Base-by-base conservation (phyloP, 2,888 invertebrate genomes). In the Lithosia quadra region DNA sequence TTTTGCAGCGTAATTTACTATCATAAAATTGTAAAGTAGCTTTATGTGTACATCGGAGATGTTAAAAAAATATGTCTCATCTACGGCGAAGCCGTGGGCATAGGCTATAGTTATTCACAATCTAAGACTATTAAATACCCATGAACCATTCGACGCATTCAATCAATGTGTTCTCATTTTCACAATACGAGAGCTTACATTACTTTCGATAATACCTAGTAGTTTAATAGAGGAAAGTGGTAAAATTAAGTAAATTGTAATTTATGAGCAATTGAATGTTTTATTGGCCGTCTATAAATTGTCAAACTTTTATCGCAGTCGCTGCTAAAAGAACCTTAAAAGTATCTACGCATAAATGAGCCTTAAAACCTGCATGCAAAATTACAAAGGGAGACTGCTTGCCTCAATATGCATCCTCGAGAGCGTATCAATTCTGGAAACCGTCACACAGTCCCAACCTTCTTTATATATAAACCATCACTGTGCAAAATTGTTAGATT, bases 341-440 rank as follows among this genome's bases (percentile, higher is more conserved):
- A 53, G 33, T 24, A n/a, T 57, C 34, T 56, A 5, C 64, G 39
- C 36, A 36, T 64, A 57, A 56, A 57, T 64, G 64, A 64, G 64
- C 56, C 64, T 34, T 59, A 66, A 21, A 56, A 72, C 73, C 74
- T 67, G 72, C 88, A 89, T 90, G 90, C 90, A 90, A 85, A 89
- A 86, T 86, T 86, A 89, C 84, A 79, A 84, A 81, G 80, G 82
- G 88, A 89, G 88, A 92, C 91, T 78, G 89, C 94, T 94, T 94
- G 95, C 95, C 95, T 94, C 94, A 88, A 91, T 94, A 94, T 94
- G 94, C 94, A 94, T 95, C 95, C 95, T 94, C 91, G 90, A 89
- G 88, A 90, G 82, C 87, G 86, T 82, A 86, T 79, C 84, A 79
- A 77, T 78, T 84, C 89, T 81, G 86, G 86, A 84, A 84, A 84